phyloP scores from a whole-genome alignment of 2,888 invertebrate species.

The Dicyrtomina minuta region DNA sequence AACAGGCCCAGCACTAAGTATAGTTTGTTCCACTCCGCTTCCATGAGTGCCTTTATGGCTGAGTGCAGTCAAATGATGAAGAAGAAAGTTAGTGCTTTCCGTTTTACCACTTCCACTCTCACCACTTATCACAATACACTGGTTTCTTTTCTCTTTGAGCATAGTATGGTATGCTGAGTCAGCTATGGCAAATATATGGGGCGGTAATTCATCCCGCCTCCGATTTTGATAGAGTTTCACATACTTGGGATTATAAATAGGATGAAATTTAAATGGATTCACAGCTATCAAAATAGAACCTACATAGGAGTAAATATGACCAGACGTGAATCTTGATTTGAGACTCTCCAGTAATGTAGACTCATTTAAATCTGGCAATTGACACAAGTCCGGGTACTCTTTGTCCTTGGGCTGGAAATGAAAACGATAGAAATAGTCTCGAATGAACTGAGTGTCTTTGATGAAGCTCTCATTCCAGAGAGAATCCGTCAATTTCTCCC shows the following conservation, averaged over 20 bases:
- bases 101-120: conserved; percentile 94
- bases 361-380: conserved; percentile 91
- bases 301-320: conserved; percentile 94
- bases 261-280: conserved; percentile 71
- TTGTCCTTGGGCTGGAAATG: conserved; percentile 88
- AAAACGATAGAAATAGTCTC: conserved; percentile 88
- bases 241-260: conserved; percentile 97
- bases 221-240: conserved; percentile 93
- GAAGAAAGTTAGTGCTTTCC: conserved; percentile 90
- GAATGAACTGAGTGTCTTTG: conserved; percentile 86
- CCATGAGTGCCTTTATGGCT: conserved; percentile 93
- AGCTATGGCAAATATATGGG: conserved; percentile 95
- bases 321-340: conserved; percentile 80
- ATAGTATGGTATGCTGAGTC: conserved; percentile 93
- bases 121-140: conserved; percentile 93
- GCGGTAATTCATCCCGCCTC: conserved; percentile 86
- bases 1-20: conserved; percentile 92
- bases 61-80: conserved; percentile 91
- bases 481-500: conserved; percentile 80
- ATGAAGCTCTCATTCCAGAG: conserved; percentile 81
- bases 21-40: conserved; percentile 94
- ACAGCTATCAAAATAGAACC: conserved; percentile 88
- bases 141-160: conserved; percentile 85
- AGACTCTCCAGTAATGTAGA: conserved; percentile 88
- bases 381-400: conserved; percentile 93